Percentiles rank a stretch among this genome's conserved stretches.
Evolutionary conservation across 2,888 invertebrate species (phyloP).

Genomic region (Drosophila differens): DNA sequence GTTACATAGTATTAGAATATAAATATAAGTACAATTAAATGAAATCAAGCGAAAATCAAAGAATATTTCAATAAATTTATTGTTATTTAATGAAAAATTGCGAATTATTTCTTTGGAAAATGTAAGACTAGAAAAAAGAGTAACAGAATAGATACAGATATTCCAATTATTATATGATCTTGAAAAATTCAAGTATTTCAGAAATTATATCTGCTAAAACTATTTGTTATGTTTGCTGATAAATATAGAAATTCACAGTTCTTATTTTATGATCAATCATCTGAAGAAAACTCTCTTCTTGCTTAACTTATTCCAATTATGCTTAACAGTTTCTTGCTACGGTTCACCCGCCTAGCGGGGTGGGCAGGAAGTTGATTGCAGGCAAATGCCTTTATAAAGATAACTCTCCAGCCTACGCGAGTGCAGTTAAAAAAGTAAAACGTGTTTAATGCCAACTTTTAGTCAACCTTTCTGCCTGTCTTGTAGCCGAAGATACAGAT

Average conservation of each 20-base stretch:
- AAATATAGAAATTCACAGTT: not conserved
- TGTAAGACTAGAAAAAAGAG: not conserved
- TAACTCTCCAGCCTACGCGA: constrained; percentile 54
- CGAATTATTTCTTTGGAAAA: not conserved
- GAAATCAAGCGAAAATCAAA: not conserved
- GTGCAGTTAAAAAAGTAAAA: constrained; percentile 31
- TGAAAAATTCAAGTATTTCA: not conserved
- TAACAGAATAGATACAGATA: not conserved
- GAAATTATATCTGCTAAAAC: not conserved
- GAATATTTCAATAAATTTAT: not conserved
- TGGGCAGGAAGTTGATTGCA: constrained; percentile 45
- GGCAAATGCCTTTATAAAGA: constrained; percentile 56
- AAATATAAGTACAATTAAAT: not conserved
- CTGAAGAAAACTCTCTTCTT: constrained; percentile 3
- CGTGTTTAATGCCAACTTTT: constrained; percentile 49
- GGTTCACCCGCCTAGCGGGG: constrained; percentile 13
- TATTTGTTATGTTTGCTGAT: not conserved
- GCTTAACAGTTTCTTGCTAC: constrained; percentile 24
- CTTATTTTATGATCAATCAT: constrained; percentile 8
- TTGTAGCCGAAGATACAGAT: constrained; percentile 38
- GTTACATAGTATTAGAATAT: not conserved
- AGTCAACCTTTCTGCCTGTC: constrained; percentile 32
- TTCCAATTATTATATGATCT: not conserved
- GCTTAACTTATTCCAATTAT: constrained; percentile 13
- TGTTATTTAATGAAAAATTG: not conserved